Percentiles rank a stretch among this genome's conserved stretches.
These are phyloP conservation scores for Phlogophora meticulosa DNA, from an alignment of 2,888 invertebrate genomes.

Conservation along the genomic window DNA sequence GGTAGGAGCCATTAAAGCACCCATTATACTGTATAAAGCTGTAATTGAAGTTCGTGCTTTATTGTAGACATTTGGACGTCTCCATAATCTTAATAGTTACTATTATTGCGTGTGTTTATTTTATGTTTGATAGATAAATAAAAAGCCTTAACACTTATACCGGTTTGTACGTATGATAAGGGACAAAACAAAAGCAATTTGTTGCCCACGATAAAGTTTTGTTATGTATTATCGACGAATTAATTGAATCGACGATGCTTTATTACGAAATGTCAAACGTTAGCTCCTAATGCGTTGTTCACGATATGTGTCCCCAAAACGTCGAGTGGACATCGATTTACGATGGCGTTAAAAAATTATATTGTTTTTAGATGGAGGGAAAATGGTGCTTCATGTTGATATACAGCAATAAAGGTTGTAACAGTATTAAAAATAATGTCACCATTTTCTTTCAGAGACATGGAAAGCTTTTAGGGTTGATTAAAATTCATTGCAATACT, in stretches of 20 bases:
- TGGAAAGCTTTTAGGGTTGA: constrained; percentile 52
- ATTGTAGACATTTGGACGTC: constrained; percentile 28
- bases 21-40: constrained; percentile 55
- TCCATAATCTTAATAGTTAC: constrained; percentile 41
- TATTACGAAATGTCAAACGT: constrained; percentile 43
- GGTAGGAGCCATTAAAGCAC: constrained; percentile 51
- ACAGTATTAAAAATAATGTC: constrained; percentile 53
- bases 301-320: constrained; percentile 33
- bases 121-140: constrained; percentile 34
- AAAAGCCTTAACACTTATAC: constrained; percentile 8
- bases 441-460: constrained; percentile 46
- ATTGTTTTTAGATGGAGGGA: constrained; percentile 43
- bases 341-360: constrained; percentile 43
- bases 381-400: constrained; percentile 39
- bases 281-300: constrained; percentile 38
- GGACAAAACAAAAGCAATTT: constrained; percentile 54
- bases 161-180: constrained; percentile 1
- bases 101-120: constrained; percentile 27
- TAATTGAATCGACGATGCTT: constrained; percentile 59
- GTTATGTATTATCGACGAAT: constrained; percentile 55
- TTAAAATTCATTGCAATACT: constrained; percentile 44
- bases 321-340: constrained; percentile 40
- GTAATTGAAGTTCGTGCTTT: constrained; percentile 38
- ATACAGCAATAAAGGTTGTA: constrained; percentile 28
- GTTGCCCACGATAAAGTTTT: constrained; percentile 47